Evolutionary conservation across 1,140 invertebrate species (phyloP), one percentile per base, ranked within the genome.

Genomic region (Aphaenogaster rudis): DNA sequence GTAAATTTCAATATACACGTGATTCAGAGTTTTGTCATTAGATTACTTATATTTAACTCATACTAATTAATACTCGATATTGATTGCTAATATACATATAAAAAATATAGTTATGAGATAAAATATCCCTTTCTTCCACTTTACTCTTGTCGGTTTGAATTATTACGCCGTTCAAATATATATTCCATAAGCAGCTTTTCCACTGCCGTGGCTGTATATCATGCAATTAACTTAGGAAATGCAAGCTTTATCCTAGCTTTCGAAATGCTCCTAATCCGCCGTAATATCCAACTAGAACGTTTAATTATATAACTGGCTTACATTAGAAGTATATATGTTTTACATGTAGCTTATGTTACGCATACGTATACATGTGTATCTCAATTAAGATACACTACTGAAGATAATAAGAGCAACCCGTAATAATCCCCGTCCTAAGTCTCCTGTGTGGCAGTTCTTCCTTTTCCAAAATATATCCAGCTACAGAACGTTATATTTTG

Each of bases 251-350:
- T 48, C 52, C 80, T 21, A 33, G 39, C 15, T 59, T 54, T 72
- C 54, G 52, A 72, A 82, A 82, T 74, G 9, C 42, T 11, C 21
- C 42, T 82, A 82, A 82, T 82, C 42, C 66, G 39, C 6, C 33
- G 42, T 72, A 82, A 82, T 72, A 82, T 59, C 80, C 80, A 82
- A 82, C 52, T 74, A 48, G 66, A 82, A 57, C 79, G 42, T 82
- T 74, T 82, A 82, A 82, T 82, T 74, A 82, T 82, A 82, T 82
- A 80, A 82, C 42, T 82, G 28, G 39, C 67, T 74, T 61, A 61
- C 17, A n/a, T n/a, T 36, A 59, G 39, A 82, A 48, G 67, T 61
- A 74, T 45, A 36, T 74, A 59, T 28, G 42, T 82, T 82, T 57
- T 74, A 72, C 67, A 59, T 61, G 67, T 74, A 57, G 50, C 52